phyloP scores from a whole-genome alignment of 2,888 invertebrate species.

The Chironomus tentans region DNA sequence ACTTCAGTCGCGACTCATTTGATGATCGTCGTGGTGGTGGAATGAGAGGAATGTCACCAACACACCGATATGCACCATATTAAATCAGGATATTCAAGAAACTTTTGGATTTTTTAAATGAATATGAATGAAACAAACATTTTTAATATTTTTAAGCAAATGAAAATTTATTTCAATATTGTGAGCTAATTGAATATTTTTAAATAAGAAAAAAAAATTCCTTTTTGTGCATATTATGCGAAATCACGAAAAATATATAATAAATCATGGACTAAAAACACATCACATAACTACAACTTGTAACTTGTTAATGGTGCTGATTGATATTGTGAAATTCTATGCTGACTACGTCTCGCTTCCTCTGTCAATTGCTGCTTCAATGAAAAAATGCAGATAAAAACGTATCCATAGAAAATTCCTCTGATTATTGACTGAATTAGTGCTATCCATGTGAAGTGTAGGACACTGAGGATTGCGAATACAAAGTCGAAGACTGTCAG shows the following conservation, averaged over 20 bases:
- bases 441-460: neutral
- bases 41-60: conserved; percentile 55
- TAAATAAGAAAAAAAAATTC: neutral
- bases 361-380: neutral
- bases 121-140: no score
- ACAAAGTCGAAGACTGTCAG: neutral
- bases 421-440: neutral
- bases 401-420: neutral
- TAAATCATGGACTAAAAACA: neutral
- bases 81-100: neutral
- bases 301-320: neutral
- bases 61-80: conserved; percentile 78
- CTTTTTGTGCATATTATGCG: neutral
- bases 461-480: neutral
- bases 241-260: neutral
- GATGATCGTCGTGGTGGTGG: conserved; percentile 59
- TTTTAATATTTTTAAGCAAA: no score
- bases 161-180: neutral
- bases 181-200: neutral
- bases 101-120: neutral
- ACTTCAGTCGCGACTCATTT: conserved; percentile 80
- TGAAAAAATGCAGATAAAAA: neutral
- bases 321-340: neutral
- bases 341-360: neutral
- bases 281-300: neutral